Base-by-base conservation (phyloP, 1,140 invertebrate species). In the Aricia agestis region DNA sequence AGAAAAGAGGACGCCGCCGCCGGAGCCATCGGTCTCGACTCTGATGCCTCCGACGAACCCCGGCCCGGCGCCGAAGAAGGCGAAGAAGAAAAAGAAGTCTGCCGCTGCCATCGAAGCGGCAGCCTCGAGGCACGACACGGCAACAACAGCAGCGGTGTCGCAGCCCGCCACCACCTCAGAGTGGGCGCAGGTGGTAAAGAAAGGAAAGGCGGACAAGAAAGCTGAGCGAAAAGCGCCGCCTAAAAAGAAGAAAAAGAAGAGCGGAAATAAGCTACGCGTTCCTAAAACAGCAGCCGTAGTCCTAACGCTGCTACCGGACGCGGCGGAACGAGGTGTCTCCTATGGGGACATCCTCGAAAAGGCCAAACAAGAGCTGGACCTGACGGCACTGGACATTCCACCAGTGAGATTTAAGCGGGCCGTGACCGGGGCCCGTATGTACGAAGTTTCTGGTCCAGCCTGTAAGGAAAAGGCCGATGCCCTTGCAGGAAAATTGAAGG, bases 361-460 rank as follows among this genome's bases (percentile, higher is more conserved):
- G 9, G 66, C 69, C 3, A 74, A 68, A 31, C 3, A 25, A 9
- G 68, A 63, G 31, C 17, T 74, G 1, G 69, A 70, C 32, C 18
- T 70, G n/a, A 41, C 68, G 7, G 66, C 9, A 5, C 3, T 68
- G 4, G 72, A 59, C n/a, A 59, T 70, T 6, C 4, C 5, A 13
- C 65, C 9, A 3, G 19, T 73, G 19, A 67, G 41, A 68, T 45
- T 2, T 32, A 32, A 32, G 6, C 6, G 32, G 6, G 32, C 32
- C 6, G 32, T 32, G 32, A 76, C 72, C 2, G 71, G 76, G 6
- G 73, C 71, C 17, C 71, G 73, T 0, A 57, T 76, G 0, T 42
- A 74, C 5, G 71, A 76, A 36, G 17, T 78, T 0, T 45, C 69
- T 0, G 74, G 71, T 0, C 36, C 45, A 7, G 31, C 0, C 9